phyloP scores from a whole-genome alignment of 2,113 vertebrate species.

The Lycaon pictus region DNA sequence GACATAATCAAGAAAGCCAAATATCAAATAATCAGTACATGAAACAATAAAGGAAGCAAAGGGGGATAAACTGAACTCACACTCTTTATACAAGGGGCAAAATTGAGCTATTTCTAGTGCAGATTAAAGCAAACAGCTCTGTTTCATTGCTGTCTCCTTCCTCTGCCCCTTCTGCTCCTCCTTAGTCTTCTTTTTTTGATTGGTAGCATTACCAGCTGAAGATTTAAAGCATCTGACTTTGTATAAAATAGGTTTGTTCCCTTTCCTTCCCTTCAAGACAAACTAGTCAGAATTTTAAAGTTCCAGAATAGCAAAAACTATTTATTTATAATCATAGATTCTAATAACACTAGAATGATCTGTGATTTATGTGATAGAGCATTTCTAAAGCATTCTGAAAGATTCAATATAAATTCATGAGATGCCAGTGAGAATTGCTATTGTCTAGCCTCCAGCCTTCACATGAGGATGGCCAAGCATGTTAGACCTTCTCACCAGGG shows the following conservation, averaged over 20 bases:
- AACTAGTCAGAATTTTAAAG: conserved; percentile 50
- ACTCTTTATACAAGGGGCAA: background rate
- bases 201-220: background rate
- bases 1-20: background rate
- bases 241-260: background rate
- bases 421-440: conserved; percentile 29
- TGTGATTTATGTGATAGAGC: conserved; percentile 34
- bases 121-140: background rate
- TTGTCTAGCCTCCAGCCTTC: background rate
- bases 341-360: conserved; percentile 46
- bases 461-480: background rate
- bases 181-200: background rate
- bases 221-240: conserved; percentile 6
- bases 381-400: conserved; percentile 52
- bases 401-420: conserved; percentile 71
- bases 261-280: conserved; percentile 22
- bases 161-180: background rate
- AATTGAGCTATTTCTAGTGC: background rate
- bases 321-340: conserved; percentile 62
- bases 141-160: background rate
- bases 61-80: background rate
- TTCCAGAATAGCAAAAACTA: conserved; percentile 9
- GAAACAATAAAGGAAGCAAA: background rate
- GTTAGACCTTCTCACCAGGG: background rate
- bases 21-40: background rate